Evolutionary conservation across 2,797 vertebrate genomes (phyloP).

Genomic region (Limosa lapponica): DNA sequence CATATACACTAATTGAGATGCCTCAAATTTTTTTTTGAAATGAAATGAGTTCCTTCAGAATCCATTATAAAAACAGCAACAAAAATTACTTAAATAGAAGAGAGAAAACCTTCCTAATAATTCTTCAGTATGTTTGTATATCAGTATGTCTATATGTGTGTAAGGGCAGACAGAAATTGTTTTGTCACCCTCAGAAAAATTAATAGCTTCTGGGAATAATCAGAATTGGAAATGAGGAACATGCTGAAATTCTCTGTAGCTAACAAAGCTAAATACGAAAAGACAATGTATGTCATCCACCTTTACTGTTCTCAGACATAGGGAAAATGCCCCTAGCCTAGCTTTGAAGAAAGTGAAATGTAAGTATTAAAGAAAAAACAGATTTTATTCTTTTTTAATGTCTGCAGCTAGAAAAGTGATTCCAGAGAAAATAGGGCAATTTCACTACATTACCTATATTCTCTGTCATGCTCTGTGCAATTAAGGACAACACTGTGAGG

Average conservation of each 20-base stretch:
- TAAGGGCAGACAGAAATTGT: not conserved
- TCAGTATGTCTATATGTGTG: rapidly evolving
- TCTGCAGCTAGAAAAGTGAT: not conserved
- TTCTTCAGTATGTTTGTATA: not conserved
- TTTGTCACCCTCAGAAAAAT: not conserved
- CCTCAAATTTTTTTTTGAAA: not conserved
- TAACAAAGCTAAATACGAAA: not conserved
- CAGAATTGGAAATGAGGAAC: not conserved
- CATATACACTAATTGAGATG: rapidly evolving
- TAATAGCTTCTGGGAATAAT: not conserved
- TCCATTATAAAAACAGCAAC: not conserved
- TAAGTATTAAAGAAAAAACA: not conserved
- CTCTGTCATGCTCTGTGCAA: not conserved
- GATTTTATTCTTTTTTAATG: not conserved
- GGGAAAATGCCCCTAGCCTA: not conserved
- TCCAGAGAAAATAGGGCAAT: not conserved
- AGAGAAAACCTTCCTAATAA: not conserved
- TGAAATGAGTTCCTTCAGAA: not conserved
- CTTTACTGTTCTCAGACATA: not conserved
- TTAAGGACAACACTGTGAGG: not conserved
- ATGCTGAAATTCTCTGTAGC: not conserved
- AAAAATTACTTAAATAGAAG: not conserved
- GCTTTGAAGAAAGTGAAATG: not conserved
- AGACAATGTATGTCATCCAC: not conserved
- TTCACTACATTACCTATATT: not conserved